Conservation (phyloP, 2,797 vertebrate genomes). For the Sebastes hubbsi region DNA sequence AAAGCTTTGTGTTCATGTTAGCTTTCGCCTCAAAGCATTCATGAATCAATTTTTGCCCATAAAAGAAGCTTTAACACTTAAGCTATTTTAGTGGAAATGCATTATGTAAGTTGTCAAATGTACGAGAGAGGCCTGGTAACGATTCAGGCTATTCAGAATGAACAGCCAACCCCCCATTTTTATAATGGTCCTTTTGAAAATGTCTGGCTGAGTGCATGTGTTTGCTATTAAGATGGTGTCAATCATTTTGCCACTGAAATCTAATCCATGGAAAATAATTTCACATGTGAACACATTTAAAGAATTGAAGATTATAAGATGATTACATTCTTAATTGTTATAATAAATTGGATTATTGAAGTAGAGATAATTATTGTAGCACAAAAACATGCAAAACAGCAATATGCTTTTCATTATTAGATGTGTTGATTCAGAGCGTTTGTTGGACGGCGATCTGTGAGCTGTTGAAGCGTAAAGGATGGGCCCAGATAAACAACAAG, state of each 20-base stretch:
- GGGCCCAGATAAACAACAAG: constrained; percentile 86
- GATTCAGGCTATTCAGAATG: constrained; percentile 81
- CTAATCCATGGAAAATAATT: constrained; percentile 62
- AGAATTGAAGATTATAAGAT: constrained; percentile 47
- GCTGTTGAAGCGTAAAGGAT: constrained; percentile 60
- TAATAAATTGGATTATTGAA: constrained; percentile 23
- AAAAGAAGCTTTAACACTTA: constrained; percentile 86
- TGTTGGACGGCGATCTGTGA: constrained; percentile 27
- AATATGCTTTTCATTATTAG: constrained; percentile 11
- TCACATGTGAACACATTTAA: constrained; percentile 36
- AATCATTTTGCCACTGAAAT: constrained; percentile 68
- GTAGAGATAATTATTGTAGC: constrained; percentile 10
- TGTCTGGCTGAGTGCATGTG: constrained; percentile 77
- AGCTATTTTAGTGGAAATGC: constrained; percentile 86
- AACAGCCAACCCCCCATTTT: constrained; percentile 75
- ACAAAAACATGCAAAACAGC: neutral
- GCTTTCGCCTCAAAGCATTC: constrained; percentile 83
- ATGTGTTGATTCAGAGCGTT: constrained; percentile 26
- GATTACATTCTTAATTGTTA: constrained; percentile 39
- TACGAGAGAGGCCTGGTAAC: constrained; percentile 72
- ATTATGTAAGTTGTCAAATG: constrained; percentile 86
- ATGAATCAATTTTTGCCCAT: constrained; percentile 85
- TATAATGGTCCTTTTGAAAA: constrained; percentile 81
- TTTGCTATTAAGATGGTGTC: constrained; percentile 76
- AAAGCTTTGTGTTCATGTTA: constrained; percentile 83